Evolutionary conservation across 2,113 vertebrate species (phyloP), one percentile per base, ranked within the genome.

Genomic region (Chlorodrepanis virens): DNA sequence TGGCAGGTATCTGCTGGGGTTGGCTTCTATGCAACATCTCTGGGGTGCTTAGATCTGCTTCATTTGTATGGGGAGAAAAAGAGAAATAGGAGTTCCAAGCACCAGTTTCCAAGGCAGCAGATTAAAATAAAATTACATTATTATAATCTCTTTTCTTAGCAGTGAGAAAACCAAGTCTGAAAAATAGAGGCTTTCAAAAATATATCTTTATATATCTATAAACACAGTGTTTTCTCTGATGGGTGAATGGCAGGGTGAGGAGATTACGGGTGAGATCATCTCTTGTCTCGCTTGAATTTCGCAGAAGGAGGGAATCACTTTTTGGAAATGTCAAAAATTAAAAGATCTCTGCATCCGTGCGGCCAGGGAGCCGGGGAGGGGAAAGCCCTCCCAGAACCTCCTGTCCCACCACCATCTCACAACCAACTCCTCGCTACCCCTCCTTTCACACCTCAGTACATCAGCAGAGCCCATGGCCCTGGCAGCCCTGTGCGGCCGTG

Each of bases 131-230:
- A 96, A 94, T 95, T 94, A 93, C 93, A 90, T 92, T 84, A 94
- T 93, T 94, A 92, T 81, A 56, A 84, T 95, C 83, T 96, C 80
- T 89, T 84, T 64, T 52, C 93, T 91, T 93, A 97, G 95, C 93
- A 79, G 96, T 97, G 97, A 93, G 93, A 96, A 92, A 95, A 97
- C 83, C 57, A 87, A 97, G 96, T 96, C 92, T 96, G 97, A 97
- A 97, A 97, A 97, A 97, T 97, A 97, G 90, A 97, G 93, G 87
- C 92, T 97, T 96, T 96, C 92, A 97, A 97, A 97, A 97, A 97
- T 97, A 97, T 97, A 97, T 97, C 91, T 97, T 97, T 97, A 96
- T 95, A 93, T 97, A 96, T 95, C 96, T 97, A 97, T 97, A 96
- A 95, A 97, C 97, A 97, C 97, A 97, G 97, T 97, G 95, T 97